Evolutionary conservation across 23 tunicate genomes (phyloP), one percentile per base, ranked within the genome.

Genomic region (Styela plicata): DNA sequence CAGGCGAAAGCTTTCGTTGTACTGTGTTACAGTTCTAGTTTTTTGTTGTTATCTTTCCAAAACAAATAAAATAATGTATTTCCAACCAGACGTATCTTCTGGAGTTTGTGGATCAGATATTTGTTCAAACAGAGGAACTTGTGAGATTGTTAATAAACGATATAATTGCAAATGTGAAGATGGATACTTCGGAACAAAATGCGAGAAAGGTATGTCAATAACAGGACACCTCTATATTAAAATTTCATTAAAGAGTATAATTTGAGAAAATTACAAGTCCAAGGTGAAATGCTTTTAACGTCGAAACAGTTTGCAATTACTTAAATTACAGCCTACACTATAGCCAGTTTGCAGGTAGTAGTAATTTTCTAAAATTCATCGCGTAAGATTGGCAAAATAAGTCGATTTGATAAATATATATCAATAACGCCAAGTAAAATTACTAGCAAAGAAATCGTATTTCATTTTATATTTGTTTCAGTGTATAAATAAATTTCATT

Each of bases 101-200:
- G 57, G 57, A 5, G 57, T 44, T 44, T 44, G 57, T 13, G 57
- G 57, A 7, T 5, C 10, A 44, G 57, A 44, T 44, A 13, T 44
- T 13, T 44, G 57, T 13, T 44, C 57, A 44, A 52, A 52, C 61
- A 74, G 44, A 2, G 78, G 53, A 2, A 31, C 78, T 1, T 74
- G 78, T 33, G 52, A 33, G 22, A 52, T 74, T 1, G 33, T 31
- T 32, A 52, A 52, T 17, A 13, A 2, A 13, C 30, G 44, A 3
- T 74, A 31, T 24, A 74, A 3, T 1, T 74, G 78, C 26, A 5
- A 33, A 3, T 74, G 78, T 7, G 53, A 31, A 31, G 57, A 32
- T 1, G 78, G 78, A 34, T 74, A 74, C 52, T 13, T 34, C 1
- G 78, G 78, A 31, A 24, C 36, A 5, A 1, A 74, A 18, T 74